Conservation (phyloP, 2,888 invertebrate genomes). For the Stenurella melanura region DNA sequence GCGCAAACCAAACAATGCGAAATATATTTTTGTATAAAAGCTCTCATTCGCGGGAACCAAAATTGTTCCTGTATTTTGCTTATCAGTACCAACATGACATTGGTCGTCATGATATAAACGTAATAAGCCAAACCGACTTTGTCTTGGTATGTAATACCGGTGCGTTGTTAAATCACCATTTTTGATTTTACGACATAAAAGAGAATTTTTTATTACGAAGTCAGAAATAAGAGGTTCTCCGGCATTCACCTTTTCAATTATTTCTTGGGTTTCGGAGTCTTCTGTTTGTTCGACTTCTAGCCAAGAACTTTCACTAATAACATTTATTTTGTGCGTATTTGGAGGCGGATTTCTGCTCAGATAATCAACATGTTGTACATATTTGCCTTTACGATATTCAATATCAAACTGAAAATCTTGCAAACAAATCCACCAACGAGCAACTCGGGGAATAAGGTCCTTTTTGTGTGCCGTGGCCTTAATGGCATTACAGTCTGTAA, state of each 20-base stretch:
- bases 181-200: constrained; percentile 17
- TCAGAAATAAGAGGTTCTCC: background rate
- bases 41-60: constrained; percentile 38
- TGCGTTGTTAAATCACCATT: background rate
- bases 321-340: background rate
- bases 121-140: constrained; percentile 7
- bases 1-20: constrained; percentile 36
- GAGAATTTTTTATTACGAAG: background rate
- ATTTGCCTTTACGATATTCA: constrained; percentile 28
- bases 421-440: constrained; percentile 63
- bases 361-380: constrained; percentile 38
- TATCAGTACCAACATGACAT: constrained; percentile 46
- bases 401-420: constrained; percentile 56
- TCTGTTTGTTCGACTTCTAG: background rate
- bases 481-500: constrained; percentile 64
- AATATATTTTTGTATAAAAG: constrained; percentile 41
- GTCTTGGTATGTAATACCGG: constrained; percentile 19
- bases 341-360: constrained; percentile 28
- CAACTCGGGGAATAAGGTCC: constrained; percentile 61
- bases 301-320: constrained; percentile 4
- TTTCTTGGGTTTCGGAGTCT: background rate
- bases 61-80: constrained; percentile 38
- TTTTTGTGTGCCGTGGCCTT: constrained; percentile 55
- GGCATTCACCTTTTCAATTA: constrained; percentile 1
- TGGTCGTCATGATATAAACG: constrained; percentile 28